Evolutionary conservation across 2,797 vertebrate genomes (phyloP), one percentile per base, ranked within the genome.

Genomic region (Manis crassicaudata): DNA sequence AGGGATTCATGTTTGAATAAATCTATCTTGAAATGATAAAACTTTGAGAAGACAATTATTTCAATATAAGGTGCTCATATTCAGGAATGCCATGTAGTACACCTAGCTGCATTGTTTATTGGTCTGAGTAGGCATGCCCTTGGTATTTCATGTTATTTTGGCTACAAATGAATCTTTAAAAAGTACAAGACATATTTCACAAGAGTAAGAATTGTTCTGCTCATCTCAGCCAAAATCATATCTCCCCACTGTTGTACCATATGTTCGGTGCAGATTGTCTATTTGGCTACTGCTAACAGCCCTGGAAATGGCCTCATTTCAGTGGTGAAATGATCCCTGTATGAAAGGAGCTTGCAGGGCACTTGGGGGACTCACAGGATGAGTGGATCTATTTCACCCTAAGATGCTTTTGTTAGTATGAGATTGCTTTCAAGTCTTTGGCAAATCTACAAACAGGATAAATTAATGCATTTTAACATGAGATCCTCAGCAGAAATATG

Each of bases 261-360:
- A 94, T 95, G 96, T 77, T 96, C 73, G 87, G 37, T 58, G 27
- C 82, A 96, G 70, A 96, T 17, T 90, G 14, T 82, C 73, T 84
- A 9, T 77, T 96, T 95, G 73, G 81, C 46, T 83, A 46, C 50
- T 83, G 68, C 54, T 75, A 3, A 96, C 56, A 77, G 25, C 12
- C 56, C 46, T 83, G 85, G 16, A 88, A 96, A 93, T 50, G 43
- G 62, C 77, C 76, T 96, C 73, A 50, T 60, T 90, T 96, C 23
- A 29, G 37, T 93, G 81, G 16, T 67, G 76, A 96, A 70, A 27
- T 90, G 56, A 88, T 68, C 25, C 32, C 77, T 72, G 23, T 70
- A 37, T 68, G 72, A 67, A 63, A 82, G 46, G 32, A 92, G 10
- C 32, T 94, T 82, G 4, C 40, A 63, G 54, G 7, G 27, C 32